A percentile compares a stretch with the other conserved stretches of the same genome.
Evolutionary conservation across 1,140 invertebrate genomes (phyloP).

Genomic region (Oryzaephilus surinamensis): DNA sequence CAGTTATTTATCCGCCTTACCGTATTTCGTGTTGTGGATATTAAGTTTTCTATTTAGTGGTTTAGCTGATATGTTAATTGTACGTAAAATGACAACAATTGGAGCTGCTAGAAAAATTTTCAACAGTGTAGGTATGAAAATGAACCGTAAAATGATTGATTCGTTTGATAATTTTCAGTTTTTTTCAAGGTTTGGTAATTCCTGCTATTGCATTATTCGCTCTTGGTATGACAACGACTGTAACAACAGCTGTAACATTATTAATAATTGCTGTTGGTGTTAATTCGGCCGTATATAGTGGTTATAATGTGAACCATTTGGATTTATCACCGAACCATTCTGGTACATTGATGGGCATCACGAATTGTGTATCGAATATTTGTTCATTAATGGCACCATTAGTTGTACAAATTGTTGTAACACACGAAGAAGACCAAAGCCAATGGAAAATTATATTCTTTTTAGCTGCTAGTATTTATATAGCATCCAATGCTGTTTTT

Average conservation of each 20-base stretch:
- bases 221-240: slow-evolving; percentile 45
- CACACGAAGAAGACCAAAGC: slow-evolving; percentile 43
- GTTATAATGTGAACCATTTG: slow-evolving; percentile 55
- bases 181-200: slow-evolving; percentile 42
- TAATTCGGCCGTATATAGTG: slow-evolving; percentile 62
- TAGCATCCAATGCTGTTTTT: slow-evolving; percentile 40
- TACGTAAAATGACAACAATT: slow-evolving; percentile 41
- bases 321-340: slow-evolving; percentile 62
- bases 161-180: background rate
- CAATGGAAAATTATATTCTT: slow-evolving; percentile 50
- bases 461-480: slow-evolving; percentile 40
- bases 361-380: slow-evolving; percentile 60
- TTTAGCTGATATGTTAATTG: slow-evolving; percentile 49
- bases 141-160: background rate
- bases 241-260: slow-evolving; percentile 49
- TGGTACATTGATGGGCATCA: slow-evolving; percentile 62
- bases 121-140: slow-evolving; percentile 48
- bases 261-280: slow-evolving; percentile 59
- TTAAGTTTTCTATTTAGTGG: slow-evolving; percentile 54
- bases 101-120: slow-evolving; percentile 49
- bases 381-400: slow-evolving; percentile 59
- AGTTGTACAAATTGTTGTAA: slow-evolving; percentile 51
- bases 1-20: slow-evolving; percentile 64
- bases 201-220: slow-evolving; percentile 50
- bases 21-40: slow-evolving; percentile 65